A percentile compares a stretch with the other conserved stretches of the same genome.
Conservation (phyloP, 2,888 invertebrate species). For the Netelia fuscicornis region DNA sequence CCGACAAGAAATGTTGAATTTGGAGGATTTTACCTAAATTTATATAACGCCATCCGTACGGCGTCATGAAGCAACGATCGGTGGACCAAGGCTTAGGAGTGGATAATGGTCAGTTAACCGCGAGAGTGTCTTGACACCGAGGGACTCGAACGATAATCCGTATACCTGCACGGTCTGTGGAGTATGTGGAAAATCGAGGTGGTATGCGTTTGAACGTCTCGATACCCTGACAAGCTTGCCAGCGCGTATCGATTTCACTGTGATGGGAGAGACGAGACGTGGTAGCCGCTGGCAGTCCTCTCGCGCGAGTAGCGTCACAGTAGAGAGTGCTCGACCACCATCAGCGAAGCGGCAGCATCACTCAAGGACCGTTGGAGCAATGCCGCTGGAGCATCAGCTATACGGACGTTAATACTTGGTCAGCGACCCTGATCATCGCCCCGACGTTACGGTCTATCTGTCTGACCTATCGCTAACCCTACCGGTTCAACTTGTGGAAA, state of each 20-base stretch:
- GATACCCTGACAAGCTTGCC: slow-evolving; percentile 54
- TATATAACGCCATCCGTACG: neutral
- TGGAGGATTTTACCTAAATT: neutral
- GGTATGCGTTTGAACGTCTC: slow-evolving; percentile 32
- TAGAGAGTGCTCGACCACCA: neutral
- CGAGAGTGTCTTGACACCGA: slow-evolving; percentile 9
- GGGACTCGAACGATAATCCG: neutral
- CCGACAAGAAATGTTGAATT: too few species aligned
- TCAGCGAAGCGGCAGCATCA: neutral
- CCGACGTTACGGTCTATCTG: slow-evolving; percentile 1
- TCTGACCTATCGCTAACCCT: slow-evolving; percentile 6
- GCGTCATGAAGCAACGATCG: neutral
- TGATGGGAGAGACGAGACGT: slow-evolving; percentile 42
- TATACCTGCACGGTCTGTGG: neutral
- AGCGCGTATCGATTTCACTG: slow-evolving; percentile 52
- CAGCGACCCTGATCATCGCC: slow-evolving; percentile 1
- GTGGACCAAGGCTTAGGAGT: neutral
- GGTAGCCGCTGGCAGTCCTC: slow-evolving; percentile 27
- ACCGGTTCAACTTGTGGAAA: neutral
- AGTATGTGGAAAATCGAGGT: neutral
- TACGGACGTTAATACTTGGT: neutral
- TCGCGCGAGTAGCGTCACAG: neutral
- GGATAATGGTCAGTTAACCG: neutral
- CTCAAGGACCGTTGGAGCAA: neutral
- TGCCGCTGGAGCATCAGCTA: neutral